phyloP scores from a whole-genome alignment of 2,888 invertebrate genomes.

The Portevinia maculata region DNA sequence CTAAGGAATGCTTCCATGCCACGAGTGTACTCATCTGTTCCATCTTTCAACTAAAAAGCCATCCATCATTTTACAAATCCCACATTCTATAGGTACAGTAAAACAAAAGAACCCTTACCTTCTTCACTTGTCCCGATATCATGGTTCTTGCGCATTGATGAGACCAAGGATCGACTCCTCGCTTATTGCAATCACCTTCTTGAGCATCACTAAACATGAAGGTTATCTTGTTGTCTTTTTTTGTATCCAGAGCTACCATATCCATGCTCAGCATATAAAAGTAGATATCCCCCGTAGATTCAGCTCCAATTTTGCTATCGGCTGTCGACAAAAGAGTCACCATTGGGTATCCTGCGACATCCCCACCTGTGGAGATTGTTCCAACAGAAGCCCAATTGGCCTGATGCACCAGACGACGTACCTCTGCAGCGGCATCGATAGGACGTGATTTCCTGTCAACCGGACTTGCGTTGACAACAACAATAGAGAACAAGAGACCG shows the following conservation, averaged over 20 bases:
- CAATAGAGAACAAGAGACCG: conserved; percentile 32
- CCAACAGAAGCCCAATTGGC: conserved; percentile 62
- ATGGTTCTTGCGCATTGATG: conserved; percentile 47
- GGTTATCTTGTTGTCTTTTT: conserved; percentile 39
- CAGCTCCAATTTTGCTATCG: conserved; percentile 39
- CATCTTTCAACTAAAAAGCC: conserved; percentile 29
- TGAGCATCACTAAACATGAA: conserved; percentile 67
- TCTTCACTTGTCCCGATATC: conserved; percentile 40
- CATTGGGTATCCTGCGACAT: conserved; percentile 41
- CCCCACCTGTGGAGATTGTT: conserved; percentile 27
- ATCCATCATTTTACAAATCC: not conserved
- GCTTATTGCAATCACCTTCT: conserved; percentile 46
- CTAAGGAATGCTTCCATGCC: conserved; percentile 27
- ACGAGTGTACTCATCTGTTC: conserved; percentile 10
- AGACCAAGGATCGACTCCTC: conserved; percentile 40
- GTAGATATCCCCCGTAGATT: conserved; percentile 46
- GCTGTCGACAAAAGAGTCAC: conserved; percentile 46
- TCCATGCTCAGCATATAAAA: conserved; percentile 51
- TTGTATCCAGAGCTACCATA: conserved; percentile 26
- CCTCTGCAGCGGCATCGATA: conserved; percentile 38
- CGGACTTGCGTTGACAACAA: conserved; percentile 15
- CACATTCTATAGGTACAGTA: not conserved
- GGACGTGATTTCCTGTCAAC: not conserved
- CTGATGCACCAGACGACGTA: conserved; percentile 56
- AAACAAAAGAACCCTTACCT: conserved; percentile 17